Percentiles rank a stretch among this genome's conserved stretches.
Conservation (phyloP, 2,888 invertebrate species). For the Leistus spinibarbis region DNA sequence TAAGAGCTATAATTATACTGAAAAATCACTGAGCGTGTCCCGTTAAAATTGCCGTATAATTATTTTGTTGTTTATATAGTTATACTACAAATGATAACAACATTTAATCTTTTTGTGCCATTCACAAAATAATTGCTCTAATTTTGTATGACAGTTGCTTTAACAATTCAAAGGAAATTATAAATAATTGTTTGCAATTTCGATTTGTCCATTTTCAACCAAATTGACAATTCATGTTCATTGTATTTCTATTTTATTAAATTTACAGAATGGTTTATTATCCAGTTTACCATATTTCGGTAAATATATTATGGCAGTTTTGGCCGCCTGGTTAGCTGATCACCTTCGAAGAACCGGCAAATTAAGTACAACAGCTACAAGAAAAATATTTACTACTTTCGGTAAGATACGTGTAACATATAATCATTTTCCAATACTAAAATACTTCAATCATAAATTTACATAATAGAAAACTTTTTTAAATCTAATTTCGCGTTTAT, state of each 20-base stretch:
- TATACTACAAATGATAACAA: neutral
- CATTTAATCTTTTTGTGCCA: neutral
- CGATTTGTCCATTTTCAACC: neutral
- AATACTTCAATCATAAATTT: too few relatives aligned
- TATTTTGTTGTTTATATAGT: neutral
- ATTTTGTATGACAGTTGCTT: neutral
- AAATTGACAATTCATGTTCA: too few relatives aligned
- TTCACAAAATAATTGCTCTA: neutral
- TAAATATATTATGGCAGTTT: conserved; percentile 80
- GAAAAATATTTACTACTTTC: conserved; percentile 71
- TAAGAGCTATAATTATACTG: neutral
- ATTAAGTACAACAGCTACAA: conserved; percentile 74
- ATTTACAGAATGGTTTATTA: conserved; percentile 75
- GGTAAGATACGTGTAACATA: conserved; percentile 59
- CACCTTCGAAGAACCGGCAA: conserved; percentile 69
- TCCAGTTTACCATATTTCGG: conserved; percentile 87
- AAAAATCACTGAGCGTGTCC: conserved; percentile 1
- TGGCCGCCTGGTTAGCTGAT: conserved; percentile 77
- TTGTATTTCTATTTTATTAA: too few relatives aligned
- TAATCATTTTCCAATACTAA: too few relatives aligned
- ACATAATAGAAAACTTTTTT: too few relatives aligned
- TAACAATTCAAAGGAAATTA: neutral
- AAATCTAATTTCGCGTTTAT: too few relatives aligned
- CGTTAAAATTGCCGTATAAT: conserved; percentile 2
- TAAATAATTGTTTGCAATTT: conserved; percentile 6